phyloP scores from a whole-genome alignment of 92 coral and sea anemone genomes.

The Porites cylindrica region DNA sequence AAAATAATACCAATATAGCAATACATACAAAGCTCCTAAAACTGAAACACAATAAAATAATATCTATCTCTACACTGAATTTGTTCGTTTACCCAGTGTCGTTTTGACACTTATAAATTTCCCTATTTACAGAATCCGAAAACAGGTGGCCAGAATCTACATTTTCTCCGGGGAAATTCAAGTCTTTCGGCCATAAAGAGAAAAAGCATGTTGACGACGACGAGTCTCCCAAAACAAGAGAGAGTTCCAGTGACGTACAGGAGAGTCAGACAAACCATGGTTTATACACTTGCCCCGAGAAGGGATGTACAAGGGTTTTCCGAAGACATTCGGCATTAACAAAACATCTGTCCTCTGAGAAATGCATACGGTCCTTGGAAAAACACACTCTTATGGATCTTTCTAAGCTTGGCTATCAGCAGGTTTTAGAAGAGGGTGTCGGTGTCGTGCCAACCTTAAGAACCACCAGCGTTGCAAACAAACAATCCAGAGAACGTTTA shows the following conservation, averaged over 20 bases:
- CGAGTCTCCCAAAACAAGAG: no score
- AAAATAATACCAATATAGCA: neutral
- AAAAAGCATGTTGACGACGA: no score
- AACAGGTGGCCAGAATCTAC: neutral
- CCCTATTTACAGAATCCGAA: neutral
- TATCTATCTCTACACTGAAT: no score
- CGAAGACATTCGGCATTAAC: slow-evolving; percentile 13
- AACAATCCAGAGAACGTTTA: neutral
- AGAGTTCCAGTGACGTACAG: neutral
- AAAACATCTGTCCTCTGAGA: slow-evolving; percentile 43
- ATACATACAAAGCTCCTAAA: no score
- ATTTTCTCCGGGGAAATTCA: slow-evolving; percentile 10
- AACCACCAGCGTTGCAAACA: neutral
- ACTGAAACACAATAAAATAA: no score
- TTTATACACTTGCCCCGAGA: neutral
- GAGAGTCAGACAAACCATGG: slow-evolving; percentile 9
- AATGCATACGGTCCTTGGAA: slow-evolving; percentile 23
- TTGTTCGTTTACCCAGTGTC: neutral
- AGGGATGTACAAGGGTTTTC: slow-evolving; percentile 15
- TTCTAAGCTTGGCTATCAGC: slow-evolving; percentile 14
- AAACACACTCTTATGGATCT: slow-evolving; percentile 17
- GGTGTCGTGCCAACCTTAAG: slow-evolving; percentile 10
- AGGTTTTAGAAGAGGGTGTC: slow-evolving; percentile 18
- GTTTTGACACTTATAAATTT: neutral
- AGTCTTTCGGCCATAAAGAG: neutral